These are phyloP conservation scores for Burhinus bistriatus DNA, from an alignment of 2,113 vertebrate species.

Conservation along the genomic window DNA sequence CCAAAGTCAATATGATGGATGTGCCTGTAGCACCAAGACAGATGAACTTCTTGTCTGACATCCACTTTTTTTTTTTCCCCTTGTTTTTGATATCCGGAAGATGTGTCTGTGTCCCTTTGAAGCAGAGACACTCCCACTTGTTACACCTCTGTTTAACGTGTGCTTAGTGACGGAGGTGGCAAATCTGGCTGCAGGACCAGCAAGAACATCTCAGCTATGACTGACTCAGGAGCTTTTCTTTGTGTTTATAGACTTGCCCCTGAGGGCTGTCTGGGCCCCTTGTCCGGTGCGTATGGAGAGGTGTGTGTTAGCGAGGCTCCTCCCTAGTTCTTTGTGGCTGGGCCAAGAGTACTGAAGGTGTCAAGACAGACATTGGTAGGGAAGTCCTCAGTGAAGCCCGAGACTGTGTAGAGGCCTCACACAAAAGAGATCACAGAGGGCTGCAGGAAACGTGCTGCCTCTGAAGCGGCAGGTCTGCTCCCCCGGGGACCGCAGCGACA, in stretches of 20 bases:
- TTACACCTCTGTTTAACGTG: background rate
- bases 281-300: background rate
- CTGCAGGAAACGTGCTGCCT: slow-evolving; percentile 38
- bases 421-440: slow-evolving; percentile 38
- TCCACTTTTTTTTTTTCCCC: accelerated
- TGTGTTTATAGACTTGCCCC: background rate
- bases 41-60: background rate
- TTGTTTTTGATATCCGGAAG: background rate
- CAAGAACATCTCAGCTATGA: background rate
- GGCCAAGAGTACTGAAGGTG: background rate
- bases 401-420: background rate
- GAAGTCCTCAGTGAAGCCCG: background rate
- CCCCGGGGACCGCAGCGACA: slow-evolving; percentile 6
- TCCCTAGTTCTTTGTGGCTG: background rate
- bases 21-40: background rate
- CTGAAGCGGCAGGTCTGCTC: background rate
- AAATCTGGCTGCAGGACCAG: background rate
- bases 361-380: background rate
- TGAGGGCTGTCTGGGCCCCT: background rate
- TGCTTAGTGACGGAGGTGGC: background rate
- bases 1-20: accelerated
- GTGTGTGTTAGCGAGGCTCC: background rate
- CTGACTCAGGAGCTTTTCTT: background rate
- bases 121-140: background rate
- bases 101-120: background rate